Base-by-base conservation (phyloP, 2,113 vertebrate species). In the Lucifuga dentata region DNA sequence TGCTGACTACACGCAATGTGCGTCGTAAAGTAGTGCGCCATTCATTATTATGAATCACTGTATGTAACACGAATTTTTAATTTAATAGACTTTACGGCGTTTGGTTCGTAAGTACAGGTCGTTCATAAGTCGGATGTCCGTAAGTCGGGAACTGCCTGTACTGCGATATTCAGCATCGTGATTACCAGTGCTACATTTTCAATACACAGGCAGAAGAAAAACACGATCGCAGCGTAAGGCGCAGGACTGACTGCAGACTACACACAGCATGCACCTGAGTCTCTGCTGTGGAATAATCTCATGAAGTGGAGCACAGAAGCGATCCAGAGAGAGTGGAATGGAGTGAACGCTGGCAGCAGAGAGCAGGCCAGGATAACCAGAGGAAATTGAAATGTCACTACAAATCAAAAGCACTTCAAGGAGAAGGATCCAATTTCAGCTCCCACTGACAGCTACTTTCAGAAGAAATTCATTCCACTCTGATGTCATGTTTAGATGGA, bases 381-480 rank as follows among this genome's bases (percentile, higher is more conserved):
- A 85, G 86, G 86, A 90, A 87, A 91, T 91, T 89, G 89, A 90
- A 91, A 90, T 83, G 90, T 89, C 88, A 86, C 83, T 74, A 83
- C 80, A 76, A 88, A 89, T 89, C 83, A 90, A 79, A 88, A 76
- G 51, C 66, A 73, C 78, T 82, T 86, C 72, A 69, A 77, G 69
- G 67, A 76, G 78, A 88, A 50, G 70, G 51, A 33, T 76, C 73
- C 84, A 86, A 88, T 84, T 87, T 76, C 77, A 68, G 74, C 68
- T 78, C 51, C 17, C 55, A 17, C 48, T 74, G 85, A 86, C 88
- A 70, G 86, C 87, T 71, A 59, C 81, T 84, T 78, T 73, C 73
- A 81, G 61, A 76, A 73, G 60, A 80, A 84, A 78, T 73, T 76
- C 80, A 78, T 87, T 84, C 68, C 46, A 20, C 49, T 73, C 19